Evolutionary conservation across 2,888 invertebrate genomes (phyloP), one percentile per base, ranked within the genome.

Genomic region (Cerastis rubricosa): DNA sequence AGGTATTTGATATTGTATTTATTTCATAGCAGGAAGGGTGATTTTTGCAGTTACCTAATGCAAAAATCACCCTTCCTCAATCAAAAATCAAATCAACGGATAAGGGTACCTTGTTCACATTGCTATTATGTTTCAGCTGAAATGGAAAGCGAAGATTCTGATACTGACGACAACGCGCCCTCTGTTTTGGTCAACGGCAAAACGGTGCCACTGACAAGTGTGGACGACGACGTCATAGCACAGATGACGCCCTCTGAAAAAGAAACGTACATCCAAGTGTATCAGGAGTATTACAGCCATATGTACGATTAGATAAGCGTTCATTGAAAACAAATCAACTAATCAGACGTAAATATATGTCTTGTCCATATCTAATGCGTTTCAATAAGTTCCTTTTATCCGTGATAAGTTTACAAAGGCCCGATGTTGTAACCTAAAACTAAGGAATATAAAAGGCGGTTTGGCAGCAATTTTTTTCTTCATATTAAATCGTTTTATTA

Each of bases 231-330:
- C 87, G 97, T 99, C 90, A 99, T 99, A 88, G 98, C 98, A 0
- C 98, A 98, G 94, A 99, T 99, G 99, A 98, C 98, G 17, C 98
- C 98, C 35, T 97, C 98, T 8, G 99, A 99, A 93, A 99, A 99
- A 95, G 99, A 99, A 92, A 98, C 98, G 59, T 99, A 99, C 94
- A 99, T 99, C 88, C 98, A 99, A 95, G 97, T 98, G 64, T 99
- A 99, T 93, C 99, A 99, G 93, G 99, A 99, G 94, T 98, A 98
- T 94, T 99, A 99, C 96, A 98, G 99, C 87, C 98, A 99, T 93
- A 98, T 99, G 97, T 98, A 98, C 91, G 98, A 98, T 95, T 99
- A 93, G 85, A 81, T 83, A 86, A 84, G 74, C 77, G 61, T 83
- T 79, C 70, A 84, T 67, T 78, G 49, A 73, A 87, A 81, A 86